Evolutionary conservation across 1,140 invertebrate genomes (phyloP).

Genomic region (Drosophila miranda): DNA sequence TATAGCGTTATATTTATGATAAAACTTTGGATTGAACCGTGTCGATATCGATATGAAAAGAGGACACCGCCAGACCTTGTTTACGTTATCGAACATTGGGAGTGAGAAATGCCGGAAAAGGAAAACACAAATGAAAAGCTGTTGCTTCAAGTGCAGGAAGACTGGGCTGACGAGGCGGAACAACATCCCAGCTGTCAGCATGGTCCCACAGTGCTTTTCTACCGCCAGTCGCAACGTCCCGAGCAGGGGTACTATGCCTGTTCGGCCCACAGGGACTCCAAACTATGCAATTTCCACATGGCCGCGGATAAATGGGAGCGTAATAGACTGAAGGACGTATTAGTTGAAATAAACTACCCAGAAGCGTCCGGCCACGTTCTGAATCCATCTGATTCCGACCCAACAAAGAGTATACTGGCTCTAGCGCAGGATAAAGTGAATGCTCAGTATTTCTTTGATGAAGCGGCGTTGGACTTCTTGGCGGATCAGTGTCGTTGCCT

Average conservation of each 20-base stretch:
- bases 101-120: not conserved
- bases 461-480: slow-evolving; percentile 82
- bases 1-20: too few relatives aligned
- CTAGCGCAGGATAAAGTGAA: slow-evolving; percentile 87
- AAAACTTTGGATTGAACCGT: too few relatives aligned
- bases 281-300: slow-evolving; percentile 84
- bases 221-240: slow-evolving; percentile 56
- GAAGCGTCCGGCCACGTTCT: not conserved
- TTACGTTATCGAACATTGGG: too few relatives aligned
- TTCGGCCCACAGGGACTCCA: slow-evolving; percentile 89
- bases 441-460: slow-evolving; percentile 90
- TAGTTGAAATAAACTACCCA: slow-evolving; percentile 17
- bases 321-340: not conserved
- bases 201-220: slow-evolving; percentile 69
- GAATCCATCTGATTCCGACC: slow-evolving; percentile 57
- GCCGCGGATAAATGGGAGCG: slow-evolving; percentile 34
- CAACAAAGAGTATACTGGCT: slow-evolving; percentile 85
- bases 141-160: slow-evolving; percentile 40
- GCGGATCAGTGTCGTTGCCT: slow-evolving; percentile 83
- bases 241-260: slow-evolving; percentile 88
- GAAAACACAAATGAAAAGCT: slow-evolving; percentile 45
- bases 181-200: slow-evolving; percentile 55
- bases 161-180: slow-evolving; percentile 7
- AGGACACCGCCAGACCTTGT: too few relatives aligned
- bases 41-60: too few relatives aligned